A percentile compares a stretch with the other conserved stretches of the same genome.
These are phyloP conservation scores for Acanthisitta chloris DNA, from an alignment of 2,113 vertebrate species.

Conservation along the genomic window DNA sequence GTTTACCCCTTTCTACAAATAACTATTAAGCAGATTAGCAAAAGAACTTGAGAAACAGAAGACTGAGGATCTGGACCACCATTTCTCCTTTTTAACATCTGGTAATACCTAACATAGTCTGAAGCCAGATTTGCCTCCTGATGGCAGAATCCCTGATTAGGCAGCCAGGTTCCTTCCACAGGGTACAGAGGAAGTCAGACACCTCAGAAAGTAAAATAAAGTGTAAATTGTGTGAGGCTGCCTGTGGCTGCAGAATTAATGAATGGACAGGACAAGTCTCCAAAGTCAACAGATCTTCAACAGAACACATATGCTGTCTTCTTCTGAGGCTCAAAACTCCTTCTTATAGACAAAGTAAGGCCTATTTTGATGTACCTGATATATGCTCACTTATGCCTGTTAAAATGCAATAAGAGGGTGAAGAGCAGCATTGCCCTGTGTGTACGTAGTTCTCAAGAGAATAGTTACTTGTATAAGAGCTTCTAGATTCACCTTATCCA, in stretches of 20 bases:
- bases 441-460: neutral
- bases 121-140: neutral
- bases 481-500: neutral
- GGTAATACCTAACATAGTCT: neutral
- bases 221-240: neutral
- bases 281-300: neutral
- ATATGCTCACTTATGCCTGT: neutral
- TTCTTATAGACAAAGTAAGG: neutral
- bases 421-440: neutral
- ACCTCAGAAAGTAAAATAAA: neutral
- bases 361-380: neutral
- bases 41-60: neutral
- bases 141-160: neutral
- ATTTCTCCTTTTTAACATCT: neutral
- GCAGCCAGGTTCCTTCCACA: neutral
- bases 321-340: neutral
- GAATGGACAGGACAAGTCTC: neutral
- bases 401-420: neutral
- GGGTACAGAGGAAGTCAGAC: neutral
- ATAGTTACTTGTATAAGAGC: neutral
- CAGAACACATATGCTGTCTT: neutral
- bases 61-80: neutral
- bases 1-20: neutral
- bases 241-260: neutral
- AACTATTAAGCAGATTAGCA: neutral